Conservation (phyloP, 1,140 invertebrate species). For the Glossosoma conforme region DNA sequence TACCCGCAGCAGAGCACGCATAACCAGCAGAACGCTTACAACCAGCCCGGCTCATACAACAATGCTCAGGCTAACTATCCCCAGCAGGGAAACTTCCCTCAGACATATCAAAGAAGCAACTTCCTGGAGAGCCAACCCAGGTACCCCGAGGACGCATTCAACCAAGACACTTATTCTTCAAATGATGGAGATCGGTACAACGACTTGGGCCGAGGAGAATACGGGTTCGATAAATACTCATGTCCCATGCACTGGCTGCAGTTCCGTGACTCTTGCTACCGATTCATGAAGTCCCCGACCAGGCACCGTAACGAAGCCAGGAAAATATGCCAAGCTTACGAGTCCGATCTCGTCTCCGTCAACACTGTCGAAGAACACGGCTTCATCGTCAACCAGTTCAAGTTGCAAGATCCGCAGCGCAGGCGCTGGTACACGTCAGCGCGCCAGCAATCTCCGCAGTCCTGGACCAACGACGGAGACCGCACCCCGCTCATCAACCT, state of each 20-base stretch:
- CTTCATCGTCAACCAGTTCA: conserved; percentile 74
- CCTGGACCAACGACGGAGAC: conserved; percentile 83
- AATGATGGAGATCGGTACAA: conserved; percentile 40
- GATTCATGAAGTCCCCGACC: conserved; percentile 81
- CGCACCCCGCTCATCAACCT: conserved; percentile 68
- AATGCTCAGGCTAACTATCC: conserved; percentile 16
- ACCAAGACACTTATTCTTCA: conserved; percentile 13
- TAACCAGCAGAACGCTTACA: too few relatives aligned
- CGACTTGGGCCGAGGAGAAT: conserved; percentile 39
- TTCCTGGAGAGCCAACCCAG: conserved; percentile 6
- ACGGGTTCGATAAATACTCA: conserved; percentile 45
- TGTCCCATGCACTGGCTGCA: conserved; percentile 81
- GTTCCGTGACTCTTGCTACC: conserved; percentile 71
- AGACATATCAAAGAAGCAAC: conserved; percentile 10
- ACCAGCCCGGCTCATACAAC: not conserved
- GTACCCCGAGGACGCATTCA: conserved; percentile 15
- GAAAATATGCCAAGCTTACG: conserved; percentile 74
- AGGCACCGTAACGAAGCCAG: conserved; percentile 72
- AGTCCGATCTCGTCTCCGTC: conserved; percentile 74
- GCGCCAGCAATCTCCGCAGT: conserved; percentile 64
- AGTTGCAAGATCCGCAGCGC: conserved; percentile 77
- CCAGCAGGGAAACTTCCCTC: conserved; percentile 17
- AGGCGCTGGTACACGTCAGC: conserved; percentile 82
- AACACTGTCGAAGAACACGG: conserved; percentile 81
- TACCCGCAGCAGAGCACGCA: conserved; percentile 11